Evolutionary conservation across 2,113 vertebrate genomes (phyloP).

Genomic region (Lota lota): DNA sequence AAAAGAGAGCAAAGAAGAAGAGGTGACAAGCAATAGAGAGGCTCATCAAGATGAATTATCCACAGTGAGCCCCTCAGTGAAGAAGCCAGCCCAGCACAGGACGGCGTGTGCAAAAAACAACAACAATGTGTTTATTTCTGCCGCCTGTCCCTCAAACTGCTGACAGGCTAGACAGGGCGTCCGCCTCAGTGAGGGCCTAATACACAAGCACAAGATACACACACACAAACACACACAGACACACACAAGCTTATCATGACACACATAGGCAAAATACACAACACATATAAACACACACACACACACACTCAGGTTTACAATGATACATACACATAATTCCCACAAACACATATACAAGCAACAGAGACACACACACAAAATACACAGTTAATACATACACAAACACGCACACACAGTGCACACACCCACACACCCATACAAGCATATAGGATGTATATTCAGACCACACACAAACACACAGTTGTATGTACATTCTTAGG

Average conservation of each 20-base stretch:
- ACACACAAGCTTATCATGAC: background rate
- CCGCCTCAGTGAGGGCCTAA: background rate
- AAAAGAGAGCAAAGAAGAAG: slow-evolving; percentile 20
- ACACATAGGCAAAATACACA: background rate
- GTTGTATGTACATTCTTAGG: background rate
- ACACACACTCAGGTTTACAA: background rate
- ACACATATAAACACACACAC: slow-evolving; percentile 6
- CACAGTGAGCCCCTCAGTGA: slow-evolving; percentile 31
- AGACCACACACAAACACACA: slow-evolving; percentile 7
- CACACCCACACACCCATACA: background rate
- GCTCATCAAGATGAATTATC: slow-evolving; percentile 48
- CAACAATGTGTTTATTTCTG: background rate
- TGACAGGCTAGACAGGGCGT: slow-evolving; percentile 22
- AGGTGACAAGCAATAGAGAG: slow-evolving; percentile 44
- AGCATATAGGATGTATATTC: background rate
- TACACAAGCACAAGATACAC: background rate
- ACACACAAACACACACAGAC: slow-evolving; percentile 2
- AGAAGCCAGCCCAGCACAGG: slow-evolving; percentile 30
- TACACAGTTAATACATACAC: background rate
- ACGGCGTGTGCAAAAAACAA: background rate
- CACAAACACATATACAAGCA: background rate
- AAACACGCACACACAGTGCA: background rate
- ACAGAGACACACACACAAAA: background rate
- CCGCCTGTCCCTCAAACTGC: background rate
- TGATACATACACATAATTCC: background rate